These are phyloP conservation scores for Philhelius pedissequus DNA, from an alignment of 2,888 invertebrate genomes.

Conservation along the genomic window DNA sequence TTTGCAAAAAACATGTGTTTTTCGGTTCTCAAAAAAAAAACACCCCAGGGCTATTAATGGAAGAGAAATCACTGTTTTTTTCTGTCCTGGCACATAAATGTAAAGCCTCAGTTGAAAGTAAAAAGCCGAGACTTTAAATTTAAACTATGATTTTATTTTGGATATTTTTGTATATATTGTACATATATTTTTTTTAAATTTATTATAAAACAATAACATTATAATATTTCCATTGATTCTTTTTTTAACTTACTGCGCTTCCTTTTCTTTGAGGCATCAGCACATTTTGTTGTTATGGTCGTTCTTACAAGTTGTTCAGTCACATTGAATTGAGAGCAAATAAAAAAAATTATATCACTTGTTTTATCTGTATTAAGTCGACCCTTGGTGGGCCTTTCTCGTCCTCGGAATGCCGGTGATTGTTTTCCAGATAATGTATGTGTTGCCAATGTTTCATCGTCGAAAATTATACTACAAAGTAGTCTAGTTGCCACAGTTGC, in stretches of 20 bases:
- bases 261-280: conserved; percentile 13
- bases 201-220: not conserved
- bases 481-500: conserved; percentile 80
- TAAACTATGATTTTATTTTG: too few relatives aligned
- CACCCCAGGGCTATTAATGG: too few relatives aligned
- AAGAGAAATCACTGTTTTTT: too few relatives aligned
- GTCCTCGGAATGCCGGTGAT: conserved; percentile 77
- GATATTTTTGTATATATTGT: too few relatives aligned
- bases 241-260: not conserved
- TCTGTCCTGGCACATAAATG: too few relatives aligned
- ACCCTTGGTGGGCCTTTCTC: conserved; percentile 66
- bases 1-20: too few relatives aligned
- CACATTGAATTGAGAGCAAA: conserved; percentile 13
- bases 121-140: too few relatives aligned
- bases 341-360: conserved; percentile 80
- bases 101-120: too few relatives aligned
- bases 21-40: too few relatives aligned
- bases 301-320: conserved; percentile 20
- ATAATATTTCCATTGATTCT: not conserved
- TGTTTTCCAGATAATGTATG: conserved; percentile 81
- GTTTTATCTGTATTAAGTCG: conserved; percentile 79
- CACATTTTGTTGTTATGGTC: conserved; percentile 9
- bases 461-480: conserved; percentile 80
- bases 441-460: conserved; percentile 80
- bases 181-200: not conserved